Conservation (phyloP, 2,888 invertebrate species). For the Drosophila setosimentum region DNA sequence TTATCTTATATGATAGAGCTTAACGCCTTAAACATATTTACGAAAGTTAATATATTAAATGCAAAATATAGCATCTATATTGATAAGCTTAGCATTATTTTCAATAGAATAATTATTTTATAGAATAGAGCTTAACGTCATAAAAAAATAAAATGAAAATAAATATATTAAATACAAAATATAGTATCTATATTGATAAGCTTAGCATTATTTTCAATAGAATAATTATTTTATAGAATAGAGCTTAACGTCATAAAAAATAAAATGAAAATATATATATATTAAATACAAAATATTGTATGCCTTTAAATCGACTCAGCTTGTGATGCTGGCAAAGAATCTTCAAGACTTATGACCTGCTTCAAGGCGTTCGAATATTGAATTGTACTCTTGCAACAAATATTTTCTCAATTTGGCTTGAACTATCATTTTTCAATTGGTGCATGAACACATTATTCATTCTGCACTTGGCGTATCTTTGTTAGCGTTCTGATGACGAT, state of each 20-base stretch:
- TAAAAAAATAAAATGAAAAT: neutral
- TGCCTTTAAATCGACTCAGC: neutral
- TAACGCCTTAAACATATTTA: neutral
- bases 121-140: neutral
- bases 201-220: neutral
- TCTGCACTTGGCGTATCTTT: slow-evolving; percentile 18
- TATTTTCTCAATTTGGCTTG: neutral
- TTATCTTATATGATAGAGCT: neutral
- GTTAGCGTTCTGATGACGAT: slow-evolving; percentile 11
- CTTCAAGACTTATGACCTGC: neutral
- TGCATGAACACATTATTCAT: neutral
- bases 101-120: neutral
- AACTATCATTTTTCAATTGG: slow-evolving; percentile 47
- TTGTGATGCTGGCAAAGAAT: neutral
- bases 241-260: neutral
- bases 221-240: neutral
- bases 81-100: neutral
- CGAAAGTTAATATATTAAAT: neutral
- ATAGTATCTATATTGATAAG: too few relatives aligned
- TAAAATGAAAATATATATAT: neutral
- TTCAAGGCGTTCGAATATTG: neutral
- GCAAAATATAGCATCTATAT: too few relatives aligned
- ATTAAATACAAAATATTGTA: neutral
- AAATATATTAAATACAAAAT: neutral
- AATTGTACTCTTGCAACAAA: too few relatives aligned